Conservation (phyloP, 2,113 vertebrate species). For the Silurus meridionalis region DNA sequence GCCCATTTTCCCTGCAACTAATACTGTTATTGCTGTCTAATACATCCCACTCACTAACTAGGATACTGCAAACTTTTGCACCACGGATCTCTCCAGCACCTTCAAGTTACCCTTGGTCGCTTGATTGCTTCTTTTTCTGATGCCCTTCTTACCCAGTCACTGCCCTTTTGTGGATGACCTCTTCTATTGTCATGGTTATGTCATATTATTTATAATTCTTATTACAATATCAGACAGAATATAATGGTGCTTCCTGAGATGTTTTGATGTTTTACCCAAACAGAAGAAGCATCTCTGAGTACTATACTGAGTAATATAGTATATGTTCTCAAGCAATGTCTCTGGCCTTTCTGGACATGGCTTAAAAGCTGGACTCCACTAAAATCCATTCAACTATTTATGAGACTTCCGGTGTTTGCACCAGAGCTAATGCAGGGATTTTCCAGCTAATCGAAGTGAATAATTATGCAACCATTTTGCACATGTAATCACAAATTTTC, state of each 20-base stretch:
- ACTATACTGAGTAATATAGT: neutral
- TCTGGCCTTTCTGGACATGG: neutral
- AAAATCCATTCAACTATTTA: neutral
- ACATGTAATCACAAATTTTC: neutral
- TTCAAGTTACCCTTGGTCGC: neutral
- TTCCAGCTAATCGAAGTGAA: neutral
- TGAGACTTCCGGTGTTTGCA: neutral
- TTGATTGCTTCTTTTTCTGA: neutral
- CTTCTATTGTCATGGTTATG: neutral
- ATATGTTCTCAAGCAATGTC: neutral
- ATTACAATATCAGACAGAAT: neutral
- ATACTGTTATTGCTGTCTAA: too few relatives aligned
- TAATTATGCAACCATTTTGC: neutral
- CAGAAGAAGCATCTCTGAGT: too few relatives aligned
- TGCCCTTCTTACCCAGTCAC: neutral
- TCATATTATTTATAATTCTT: neutral
- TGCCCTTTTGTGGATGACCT: neutral
- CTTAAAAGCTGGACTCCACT: neutral
- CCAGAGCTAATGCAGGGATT: neutral
- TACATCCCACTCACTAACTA: too few relatives aligned
- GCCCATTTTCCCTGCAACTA: too few relatives aligned
- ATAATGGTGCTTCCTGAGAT: neutral
- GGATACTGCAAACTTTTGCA: too few relatives aligned
- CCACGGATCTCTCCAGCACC: neutral
- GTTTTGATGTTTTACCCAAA: neutral